Conservation (phyloP, 1,140 invertebrate species). For the Notospermus geniculatus region DNA sequence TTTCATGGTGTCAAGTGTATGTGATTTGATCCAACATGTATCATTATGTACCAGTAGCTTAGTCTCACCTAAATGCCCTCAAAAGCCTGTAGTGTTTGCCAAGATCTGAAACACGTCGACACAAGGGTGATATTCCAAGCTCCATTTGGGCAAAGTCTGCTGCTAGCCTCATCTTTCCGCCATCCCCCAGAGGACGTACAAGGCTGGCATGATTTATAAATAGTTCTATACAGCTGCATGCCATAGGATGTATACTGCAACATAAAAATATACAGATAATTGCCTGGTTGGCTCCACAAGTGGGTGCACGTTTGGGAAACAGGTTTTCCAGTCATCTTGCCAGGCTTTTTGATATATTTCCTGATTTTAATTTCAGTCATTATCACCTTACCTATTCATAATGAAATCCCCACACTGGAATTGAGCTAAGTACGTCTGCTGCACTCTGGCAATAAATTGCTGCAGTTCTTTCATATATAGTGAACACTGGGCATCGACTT, state of each 20-base stretch:
- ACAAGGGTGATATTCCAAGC: constrained; percentile 65
- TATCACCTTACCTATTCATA: constrained; percentile 44
- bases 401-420: constrained; percentile 72
- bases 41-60: no score
- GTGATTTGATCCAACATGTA: no score
- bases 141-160: constrained; percentile 79
- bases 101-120: constrained; percentile 68
- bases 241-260: constrained; percentile 63
- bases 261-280: constrained; percentile 33
- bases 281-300: no score
- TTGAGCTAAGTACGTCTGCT: constrained; percentile 70
- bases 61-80: constrained; percentile 66
- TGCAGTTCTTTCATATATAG: constrained; percentile 92
- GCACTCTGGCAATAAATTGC: constrained; percentile 77
- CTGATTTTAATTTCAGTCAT: no score
- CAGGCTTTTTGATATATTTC: no score
- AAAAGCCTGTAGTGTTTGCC: constrained; percentile 71
- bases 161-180: constrained; percentile 75
- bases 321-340: no score
- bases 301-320: no score
- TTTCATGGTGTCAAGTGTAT: no score
- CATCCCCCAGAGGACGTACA: constrained; percentile 74
- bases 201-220: constrained; percentile 85
- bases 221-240: constrained; percentile 77
- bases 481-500: constrained; percentile 61